phyloP scores from a whole-genome alignment of 1,140 invertebrate species.

The Drosophila sulfurigaster region DNA sequence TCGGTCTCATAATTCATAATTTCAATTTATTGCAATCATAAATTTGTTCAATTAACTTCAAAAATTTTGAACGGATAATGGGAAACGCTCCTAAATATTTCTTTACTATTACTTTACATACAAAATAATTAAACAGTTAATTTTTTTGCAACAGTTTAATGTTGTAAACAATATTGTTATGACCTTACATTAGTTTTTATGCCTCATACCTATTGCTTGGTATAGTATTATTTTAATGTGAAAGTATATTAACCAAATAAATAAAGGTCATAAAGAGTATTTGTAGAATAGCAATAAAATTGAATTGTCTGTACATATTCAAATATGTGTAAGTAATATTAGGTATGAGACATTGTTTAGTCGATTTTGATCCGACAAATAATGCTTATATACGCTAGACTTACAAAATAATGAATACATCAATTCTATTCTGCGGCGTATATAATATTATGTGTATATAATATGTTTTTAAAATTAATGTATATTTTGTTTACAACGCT shows the following conservation, averaged over 20 bases:
- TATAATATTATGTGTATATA: constrained; percentile 17
- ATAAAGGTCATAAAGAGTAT: too few species aligned
- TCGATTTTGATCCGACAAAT: constrained; percentile 33
- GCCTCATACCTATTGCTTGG: constrained; percentile 14
- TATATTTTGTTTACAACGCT: constrained; percentile 2
- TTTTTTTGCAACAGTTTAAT: constrained; percentile 29
- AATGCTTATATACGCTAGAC: constrained; percentile 17
- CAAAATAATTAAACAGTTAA: constrained; percentile 45
- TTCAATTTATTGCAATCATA: constrained; percentile 13
- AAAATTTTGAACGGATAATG: constrained; percentile 15
- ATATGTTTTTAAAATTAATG: constrained; percentile 10
- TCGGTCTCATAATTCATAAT: constrained; percentile 3
- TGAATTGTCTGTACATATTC: too few species aligned
- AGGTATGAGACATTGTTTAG: constrained; percentile 20
- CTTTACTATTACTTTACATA: constrained; percentile 50
- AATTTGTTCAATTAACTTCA: constrained; percentile 13
- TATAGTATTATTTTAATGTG: too few species aligned
- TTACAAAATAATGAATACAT: constrained; percentile 43
- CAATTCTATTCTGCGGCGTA: constrained; percentile 36
- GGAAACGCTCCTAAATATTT: constrained; percentile 21
- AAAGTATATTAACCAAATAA: too few species aligned
- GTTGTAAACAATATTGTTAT: constrained; percentile 40
- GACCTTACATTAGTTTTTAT: constrained; percentile 9
- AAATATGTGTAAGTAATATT: not conserved
- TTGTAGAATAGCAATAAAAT: too few species aligned